Evolutionary conservation across 2,797 vertebrate genomes (phyloP).

Genomic region (Salmo trutta): DNA sequence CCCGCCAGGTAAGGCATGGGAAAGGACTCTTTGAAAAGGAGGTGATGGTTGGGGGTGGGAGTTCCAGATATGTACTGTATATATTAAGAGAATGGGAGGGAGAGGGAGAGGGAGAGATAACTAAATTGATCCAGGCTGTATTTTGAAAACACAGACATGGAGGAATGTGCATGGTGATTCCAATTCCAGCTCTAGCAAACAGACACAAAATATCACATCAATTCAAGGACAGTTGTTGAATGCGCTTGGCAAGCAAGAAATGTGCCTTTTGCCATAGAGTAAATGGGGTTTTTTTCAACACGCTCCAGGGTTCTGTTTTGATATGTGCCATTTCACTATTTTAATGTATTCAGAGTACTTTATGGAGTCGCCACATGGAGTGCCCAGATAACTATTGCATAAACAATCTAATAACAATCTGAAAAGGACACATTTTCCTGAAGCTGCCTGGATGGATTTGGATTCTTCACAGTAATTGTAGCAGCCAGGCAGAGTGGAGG

Average conservation of each 20-base stretch:
- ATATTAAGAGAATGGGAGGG: slow-evolving; percentile 5
- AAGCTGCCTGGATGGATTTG: slow-evolving; percentile 47
- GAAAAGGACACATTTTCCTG: slow-evolving; percentile 53
- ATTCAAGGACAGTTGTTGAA: slow-evolving; percentile 41
- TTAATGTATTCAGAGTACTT: slow-evolving; percentile 42
- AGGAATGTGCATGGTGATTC: slow-evolving; percentile 28
- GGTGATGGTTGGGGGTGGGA: neutral
- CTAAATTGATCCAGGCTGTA: neutral
- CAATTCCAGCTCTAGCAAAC: slow-evolving; percentile 43
- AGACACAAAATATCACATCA: slow-evolving; percentile 31
- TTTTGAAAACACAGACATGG: slow-evolving; percentile 14
- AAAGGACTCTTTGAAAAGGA: slow-evolving; percentile 5
- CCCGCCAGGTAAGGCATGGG: slow-evolving; percentile 86
- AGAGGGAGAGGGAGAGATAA: slow-evolving; percentile 17
- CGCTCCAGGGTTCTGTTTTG: slow-evolving; percentile 38
- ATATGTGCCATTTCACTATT: slow-evolving; percentile 46
- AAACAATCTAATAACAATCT: slow-evolving; percentile 64
- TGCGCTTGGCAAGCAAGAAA: slow-evolving; percentile 41
- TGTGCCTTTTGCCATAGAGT: slow-evolving; percentile 43
- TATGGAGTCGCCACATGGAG: slow-evolving; percentile 43
- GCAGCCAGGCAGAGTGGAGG: slow-evolving; percentile 33
- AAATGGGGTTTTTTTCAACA: slow-evolving; percentile 52
- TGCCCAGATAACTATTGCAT: slow-evolving; percentile 45
- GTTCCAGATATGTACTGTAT: no score
- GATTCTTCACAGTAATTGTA: slow-evolving; percentile 44